These are phyloP conservation scores for Myripristis murdjan DNA, from an alignment of 2,797 vertebrate genomes.

Conservation along the genomic window DNA sequence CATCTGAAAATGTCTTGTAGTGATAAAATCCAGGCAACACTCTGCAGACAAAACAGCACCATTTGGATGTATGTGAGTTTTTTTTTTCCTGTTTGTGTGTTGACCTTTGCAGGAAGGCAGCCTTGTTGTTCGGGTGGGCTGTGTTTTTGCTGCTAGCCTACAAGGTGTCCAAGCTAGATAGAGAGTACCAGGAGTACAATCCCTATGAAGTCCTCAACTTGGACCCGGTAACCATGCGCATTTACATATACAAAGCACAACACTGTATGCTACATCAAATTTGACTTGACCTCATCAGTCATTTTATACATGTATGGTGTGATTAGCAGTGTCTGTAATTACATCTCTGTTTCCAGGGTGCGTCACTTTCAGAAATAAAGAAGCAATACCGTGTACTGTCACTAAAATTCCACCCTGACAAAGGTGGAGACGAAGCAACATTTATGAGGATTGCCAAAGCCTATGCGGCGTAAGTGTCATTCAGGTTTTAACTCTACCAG, in stretches of 20 bases:
- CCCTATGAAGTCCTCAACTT: slow-evolving; percentile 97
- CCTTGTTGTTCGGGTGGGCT: slow-evolving; percentile 95
- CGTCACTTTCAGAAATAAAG: slow-evolving; percentile 94
- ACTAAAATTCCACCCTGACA: slow-evolving; percentile 96
- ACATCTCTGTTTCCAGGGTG: slow-evolving; percentile 85
- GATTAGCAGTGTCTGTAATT: slow-evolving; percentile 14
- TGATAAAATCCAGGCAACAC: slow-evolving; percentile 2
- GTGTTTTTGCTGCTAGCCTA: slow-evolving; percentile 96
- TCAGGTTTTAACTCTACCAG: neutral
- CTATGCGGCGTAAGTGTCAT: slow-evolving; percentile 93
- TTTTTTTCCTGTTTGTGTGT: slow-evolving; percentile 31
- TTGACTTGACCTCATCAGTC: neutral
- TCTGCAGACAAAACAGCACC: neutral
- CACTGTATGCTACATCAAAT: neutral
- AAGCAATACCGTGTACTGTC: slow-evolving; percentile 96
- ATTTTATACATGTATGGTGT: neutral
- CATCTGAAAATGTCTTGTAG: neutral
- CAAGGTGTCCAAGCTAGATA: slow-evolving; percentile 98
- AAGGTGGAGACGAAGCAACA: slow-evolving; percentile 95
- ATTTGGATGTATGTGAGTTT: slow-evolving; percentile 25
- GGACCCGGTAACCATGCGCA: slow-evolving; percentile 89
- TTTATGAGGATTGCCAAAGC: slow-evolving; percentile 99
- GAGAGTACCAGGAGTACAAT: slow-evolving; percentile 99
- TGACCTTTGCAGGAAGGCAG: slow-evolving; percentile 89
- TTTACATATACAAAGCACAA: slow-evolving; percentile 3